A percentile compares a stretch with the other conserved stretches of the same genome.
These are phyloP conservation scores for Latrodectus elegans DNA, from an alignment of 2,888 invertebrate genomes.

Conservation along the genomic window DNA sequence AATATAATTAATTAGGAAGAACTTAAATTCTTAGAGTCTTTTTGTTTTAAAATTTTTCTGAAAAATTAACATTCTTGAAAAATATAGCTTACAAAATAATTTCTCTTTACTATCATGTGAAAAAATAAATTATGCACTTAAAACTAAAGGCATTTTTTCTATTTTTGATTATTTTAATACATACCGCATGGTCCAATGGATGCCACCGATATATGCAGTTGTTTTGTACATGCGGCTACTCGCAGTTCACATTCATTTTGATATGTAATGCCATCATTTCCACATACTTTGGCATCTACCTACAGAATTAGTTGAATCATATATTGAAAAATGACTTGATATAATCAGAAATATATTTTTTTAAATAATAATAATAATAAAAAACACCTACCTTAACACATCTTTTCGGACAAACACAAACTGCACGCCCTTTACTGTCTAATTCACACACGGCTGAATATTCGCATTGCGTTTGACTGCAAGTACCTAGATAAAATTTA, in stretches of 20 bases:
- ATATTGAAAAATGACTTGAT: not conserved
- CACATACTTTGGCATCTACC: conserved; percentile 69
- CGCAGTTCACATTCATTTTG: conserved; percentile 88
- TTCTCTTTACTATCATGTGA: no score
- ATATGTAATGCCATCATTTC: conserved; percentile 86
- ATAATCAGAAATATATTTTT: not conserved
- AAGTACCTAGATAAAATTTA: conserved; percentile 82
- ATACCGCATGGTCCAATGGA: conserved; percentile 91
- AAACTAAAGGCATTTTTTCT: no score
- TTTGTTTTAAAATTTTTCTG: no score
- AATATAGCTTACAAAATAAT: no score
- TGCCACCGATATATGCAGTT: conserved; percentile 83
- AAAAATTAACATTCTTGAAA: no score
- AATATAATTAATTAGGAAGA: no score
- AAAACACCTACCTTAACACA: conserved; percentile 75
- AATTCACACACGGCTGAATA: conserved; percentile 84
- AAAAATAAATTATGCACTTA: no score
- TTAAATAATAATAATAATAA: no score
- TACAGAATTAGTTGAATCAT: not conserved
- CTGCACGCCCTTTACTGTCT: conserved; percentile 77
- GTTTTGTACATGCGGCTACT: conserved; percentile 85
- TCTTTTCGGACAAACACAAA: conserved; percentile 78
- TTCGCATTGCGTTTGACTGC: conserved; percentile 84
- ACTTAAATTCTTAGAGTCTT: no score
- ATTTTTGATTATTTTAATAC: conserved; percentile 72